Conservation (phyloP, 2,888 invertebrate species). For the Sinohyriopsis cumingii region DNA sequence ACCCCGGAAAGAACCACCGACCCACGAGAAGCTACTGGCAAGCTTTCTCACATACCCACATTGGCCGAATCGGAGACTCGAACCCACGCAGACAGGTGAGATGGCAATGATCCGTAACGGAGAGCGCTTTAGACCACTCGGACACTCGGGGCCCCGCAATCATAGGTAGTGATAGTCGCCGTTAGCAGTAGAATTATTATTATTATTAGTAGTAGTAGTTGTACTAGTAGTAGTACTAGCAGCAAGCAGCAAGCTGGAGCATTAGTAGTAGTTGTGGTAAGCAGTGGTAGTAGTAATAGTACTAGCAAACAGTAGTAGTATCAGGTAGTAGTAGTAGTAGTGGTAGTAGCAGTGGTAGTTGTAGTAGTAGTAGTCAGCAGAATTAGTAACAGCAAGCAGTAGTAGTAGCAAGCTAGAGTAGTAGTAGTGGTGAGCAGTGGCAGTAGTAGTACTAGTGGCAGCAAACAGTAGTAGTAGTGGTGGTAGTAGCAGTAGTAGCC, state of each 20-base stretch:
- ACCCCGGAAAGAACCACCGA: no score
- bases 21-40: no score
- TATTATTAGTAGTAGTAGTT: not conserved
- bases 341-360: constrained; percentile 5
- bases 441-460: constrained; percentile 6
- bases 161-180: not conserved
- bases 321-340: constrained; percentile 5
- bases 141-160: no score
- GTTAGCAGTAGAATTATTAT: no score
- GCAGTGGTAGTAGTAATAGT: constrained; percentile 3
- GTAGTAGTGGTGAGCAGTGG: constrained; percentile 3
- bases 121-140: no score
- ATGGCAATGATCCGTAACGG: no score
- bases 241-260: constrained; percentile 1
- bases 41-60: no score
- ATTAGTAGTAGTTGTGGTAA: constrained; percentile 3
- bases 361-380: constrained; percentile 8
- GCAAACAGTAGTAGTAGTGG: constrained; percentile 6
- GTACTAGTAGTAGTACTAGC: constrained; percentile 1
- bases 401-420: constrained; percentile 4
- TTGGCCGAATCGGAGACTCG: no score
- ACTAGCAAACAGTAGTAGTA: constrained; percentile 1
- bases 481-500: constrained; percentile 3
- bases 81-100: no score
- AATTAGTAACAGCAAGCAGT: constrained; percentile 4